Evolutionary conservation across 2,113 vertebrate species (phyloP).

Genomic region (Phylloscopus trochilus): DNA sequence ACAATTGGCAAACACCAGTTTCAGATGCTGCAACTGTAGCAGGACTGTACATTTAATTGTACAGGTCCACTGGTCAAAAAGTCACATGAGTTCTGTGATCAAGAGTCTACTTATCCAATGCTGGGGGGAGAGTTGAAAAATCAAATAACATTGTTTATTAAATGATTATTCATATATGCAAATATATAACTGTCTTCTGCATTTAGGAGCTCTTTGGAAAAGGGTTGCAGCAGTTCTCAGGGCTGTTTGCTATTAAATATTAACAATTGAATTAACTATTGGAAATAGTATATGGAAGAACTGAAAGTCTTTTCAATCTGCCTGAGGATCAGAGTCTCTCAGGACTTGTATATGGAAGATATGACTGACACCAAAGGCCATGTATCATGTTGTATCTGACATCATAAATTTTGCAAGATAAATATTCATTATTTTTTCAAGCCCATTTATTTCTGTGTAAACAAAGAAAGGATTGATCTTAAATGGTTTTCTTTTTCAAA

Average conservation of each 20-base stretch:
- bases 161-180: conserved; percentile 27
- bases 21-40: not conserved
- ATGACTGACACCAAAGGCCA: not conserved
- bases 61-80: not conserved
- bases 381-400: not conserved
- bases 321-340: not conserved
- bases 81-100: not conserved
- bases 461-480: not conserved
- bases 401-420: not conserved
- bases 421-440: not conserved
- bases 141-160: conserved; percentile 6
- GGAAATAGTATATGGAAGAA: not conserved
- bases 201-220: not conserved
- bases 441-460: not conserved
- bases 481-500: not conserved
- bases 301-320: not conserved
- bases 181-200: not conserved
- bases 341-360: not conserved
- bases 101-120: not conserved
- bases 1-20: not conserved
- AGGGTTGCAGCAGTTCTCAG: not conserved
- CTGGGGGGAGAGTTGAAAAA: not conserved
- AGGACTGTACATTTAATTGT: not conserved
- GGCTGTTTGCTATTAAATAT: conserved; percentile 15
- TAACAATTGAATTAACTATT: not conserved